Percentiles rank a stretch among this genome's conserved stretches.
phyloP scores from a whole-genome alignment of 2,888 invertebrate genomes.

The Oligia fasciuncula region DNA sequence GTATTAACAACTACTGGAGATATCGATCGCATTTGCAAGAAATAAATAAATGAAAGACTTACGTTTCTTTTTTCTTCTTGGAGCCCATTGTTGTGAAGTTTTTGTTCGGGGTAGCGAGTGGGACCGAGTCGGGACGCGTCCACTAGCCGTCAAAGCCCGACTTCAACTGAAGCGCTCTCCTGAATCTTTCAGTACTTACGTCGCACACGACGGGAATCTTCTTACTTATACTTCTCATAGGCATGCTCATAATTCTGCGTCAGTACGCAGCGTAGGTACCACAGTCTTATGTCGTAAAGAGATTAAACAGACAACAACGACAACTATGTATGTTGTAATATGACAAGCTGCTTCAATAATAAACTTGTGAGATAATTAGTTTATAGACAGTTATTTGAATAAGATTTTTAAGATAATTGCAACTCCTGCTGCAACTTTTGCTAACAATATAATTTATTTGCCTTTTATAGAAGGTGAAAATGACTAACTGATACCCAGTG shows the following conservation, averaged over 20 bases:
- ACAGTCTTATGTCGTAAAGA: conserved; percentile 35
- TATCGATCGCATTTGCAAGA: conserved; percentile 50
- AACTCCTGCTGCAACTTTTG: neutral
- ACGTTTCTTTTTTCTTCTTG: conserved; percentile 66
- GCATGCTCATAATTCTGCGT: conserved; percentile 8
- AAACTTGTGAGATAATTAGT: conserved; percentile 27
- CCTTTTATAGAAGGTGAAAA: neutral
- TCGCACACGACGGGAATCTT: conserved; percentile 28
- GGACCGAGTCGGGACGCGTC: conserved; percentile 34
- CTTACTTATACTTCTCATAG: conserved; percentile 28
- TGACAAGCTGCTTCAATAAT: conserved; percentile 17
- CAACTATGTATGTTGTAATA: conserved; percentile 18
- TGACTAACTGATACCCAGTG: neutral
- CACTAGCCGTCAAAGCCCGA: conserved; percentile 40
- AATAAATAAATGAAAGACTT: conserved; percentile 45
- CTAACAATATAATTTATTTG: neutral
- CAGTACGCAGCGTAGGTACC: conserved; percentile 5
- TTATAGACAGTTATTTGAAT: conserved; percentile 26
- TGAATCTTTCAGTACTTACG: conserved; percentile 53
- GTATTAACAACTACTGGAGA: conserved; percentile 12
- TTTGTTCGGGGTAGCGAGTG: neutral
- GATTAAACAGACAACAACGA: conserved; percentile 27
- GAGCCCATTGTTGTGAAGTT: conserved; percentile 55
- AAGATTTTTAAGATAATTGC: conserved; percentile 3
- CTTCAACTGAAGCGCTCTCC: conserved; percentile 48